phyloP scores from a whole-genome alignment of 2,888 invertebrate species.

The Polyploca ridens region DNA sequence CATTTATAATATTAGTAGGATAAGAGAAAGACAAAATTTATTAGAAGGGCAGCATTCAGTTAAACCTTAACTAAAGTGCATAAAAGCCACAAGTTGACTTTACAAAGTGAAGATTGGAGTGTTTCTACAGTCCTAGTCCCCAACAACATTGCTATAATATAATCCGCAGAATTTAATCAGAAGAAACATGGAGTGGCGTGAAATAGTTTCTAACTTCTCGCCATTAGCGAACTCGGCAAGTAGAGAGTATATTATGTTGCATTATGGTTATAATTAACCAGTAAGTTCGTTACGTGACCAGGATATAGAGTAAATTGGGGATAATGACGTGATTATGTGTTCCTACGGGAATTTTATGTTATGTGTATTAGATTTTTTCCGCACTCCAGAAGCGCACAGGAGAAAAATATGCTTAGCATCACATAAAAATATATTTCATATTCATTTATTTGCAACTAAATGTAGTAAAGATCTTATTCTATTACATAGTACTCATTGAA shows the following conservation, averaged over 20 bases:
- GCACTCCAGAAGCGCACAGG: no score
- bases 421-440: no score
- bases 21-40: not conserved
- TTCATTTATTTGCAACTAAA: no score
- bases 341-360: no score
- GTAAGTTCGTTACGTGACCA: constrained; percentile 9
- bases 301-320: not conserved
- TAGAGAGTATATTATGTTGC: not conserved
- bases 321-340: no score
- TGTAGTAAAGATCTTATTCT: no score
- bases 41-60: not conserved
- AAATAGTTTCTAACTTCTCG: constrained; percentile 4
- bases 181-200: constrained; percentile 13
- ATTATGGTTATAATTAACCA: constrained; percentile 14
- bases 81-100: not conserved
- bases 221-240: constrained; percentile 6
- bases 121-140: not conserved
- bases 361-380: no score
- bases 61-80: not conserved
- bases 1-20: no score
- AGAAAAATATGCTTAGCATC: no score
- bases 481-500: no score
- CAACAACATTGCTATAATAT: constrained; percentile 10
- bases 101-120: not conserved
- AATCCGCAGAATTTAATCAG: constrained; percentile 11